Evolutionary conservation across 2,888 invertebrate genomes (phyloP).

Genomic region (Stenodera caucasica): DNA sequence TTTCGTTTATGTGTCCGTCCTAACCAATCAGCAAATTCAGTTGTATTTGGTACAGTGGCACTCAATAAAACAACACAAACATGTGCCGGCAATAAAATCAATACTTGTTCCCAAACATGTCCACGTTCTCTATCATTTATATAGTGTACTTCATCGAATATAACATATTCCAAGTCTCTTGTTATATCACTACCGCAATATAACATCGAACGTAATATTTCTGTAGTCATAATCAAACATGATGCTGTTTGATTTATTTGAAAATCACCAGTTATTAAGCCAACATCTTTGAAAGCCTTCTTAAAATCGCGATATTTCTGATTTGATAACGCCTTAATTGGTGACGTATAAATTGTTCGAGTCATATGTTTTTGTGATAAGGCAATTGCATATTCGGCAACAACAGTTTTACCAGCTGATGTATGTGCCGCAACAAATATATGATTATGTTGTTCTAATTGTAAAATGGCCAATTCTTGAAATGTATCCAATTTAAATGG

Average conservation of each 20-base stretch:
- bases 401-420: conserved; percentile 98
- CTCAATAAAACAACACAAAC: conserved; percentile 96
- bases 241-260: conserved; percentile 93
- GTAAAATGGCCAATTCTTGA: conserved; percentile 95
- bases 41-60: conserved; percentile 96
- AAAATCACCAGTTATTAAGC: conserved; percentile 91
- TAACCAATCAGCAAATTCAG: conserved; percentile 95
- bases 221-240: conserved; percentile 99
- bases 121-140: conserved; percentile 90
- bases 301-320: conserved; percentile 99
- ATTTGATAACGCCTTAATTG: conserved; percentile 98
- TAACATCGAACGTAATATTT: conserved; percentile 95
- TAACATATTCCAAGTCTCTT: conserved; percentile 96
- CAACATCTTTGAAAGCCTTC: conserved; percentile 87
- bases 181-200: conserved; percentile 94
- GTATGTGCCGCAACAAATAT: conserved; percentile 99
- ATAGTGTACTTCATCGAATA: conserved; percentile 98
- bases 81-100: conserved; percentile 92
- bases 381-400: conserved; percentile 99
- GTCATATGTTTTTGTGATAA: conserved; percentile 91
- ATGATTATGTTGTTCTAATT: conserved; percentile 89
- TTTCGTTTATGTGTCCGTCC: conserved; percentile 84
- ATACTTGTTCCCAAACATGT: conserved; percentile 98
- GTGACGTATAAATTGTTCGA: conserved; percentile 94
- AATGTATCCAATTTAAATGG: conserved; percentile 95